Conservation (phyloP, 1,140 invertebrate genomes). For the Drosophila sproati region DNA sequence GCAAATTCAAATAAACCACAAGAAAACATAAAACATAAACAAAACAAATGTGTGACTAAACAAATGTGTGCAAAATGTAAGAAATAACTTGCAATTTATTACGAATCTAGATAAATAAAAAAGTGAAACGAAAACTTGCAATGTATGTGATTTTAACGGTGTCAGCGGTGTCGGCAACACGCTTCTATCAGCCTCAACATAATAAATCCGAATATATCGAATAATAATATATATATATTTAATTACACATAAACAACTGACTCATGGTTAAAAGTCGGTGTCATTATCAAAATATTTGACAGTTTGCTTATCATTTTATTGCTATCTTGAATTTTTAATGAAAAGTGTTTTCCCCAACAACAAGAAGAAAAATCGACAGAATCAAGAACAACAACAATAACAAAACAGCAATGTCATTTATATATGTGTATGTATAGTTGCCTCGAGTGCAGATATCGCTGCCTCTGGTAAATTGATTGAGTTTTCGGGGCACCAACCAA, state of each 20-base stretch:
- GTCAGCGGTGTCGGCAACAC: background rate
- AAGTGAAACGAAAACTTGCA: constrained; percentile 28
- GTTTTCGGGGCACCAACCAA: constrained; percentile 42
- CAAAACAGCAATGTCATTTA: constrained; percentile 10
- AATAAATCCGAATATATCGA: background rate
- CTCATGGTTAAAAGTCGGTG: constrained; percentile 27
- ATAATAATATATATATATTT: background rate
- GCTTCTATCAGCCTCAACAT: constrained; percentile 39
- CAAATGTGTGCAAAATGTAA: constrained; percentile 48
- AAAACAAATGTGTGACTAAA: constrained; percentile 50
- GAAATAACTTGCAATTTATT: constrained; percentile 27
- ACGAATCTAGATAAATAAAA: constrained; percentile 5
- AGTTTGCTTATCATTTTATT: constrained; percentile 78
- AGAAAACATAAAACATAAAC: constrained; percentile 50
- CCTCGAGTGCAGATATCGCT: constrained; percentile 55
- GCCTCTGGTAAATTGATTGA: constrained; percentile 76
- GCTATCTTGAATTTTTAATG: constrained; percentile 72
- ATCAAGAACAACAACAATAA: constrained; percentile 19
- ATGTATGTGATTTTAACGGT: constrained; percentile 49
- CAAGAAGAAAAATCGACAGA: background rate
- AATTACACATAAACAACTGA: constrained; percentile 13
- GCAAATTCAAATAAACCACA: constrained; percentile 17
- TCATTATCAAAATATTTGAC: constrained; percentile 61
- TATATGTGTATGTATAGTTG: background rate
- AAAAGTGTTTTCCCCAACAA: constrained; percentile 71